These are phyloP conservation scores for Caenorhabditis sp. DNA, from an alignment of 2,888 invertebrate genomes.

Conservation along the genomic window DNA sequence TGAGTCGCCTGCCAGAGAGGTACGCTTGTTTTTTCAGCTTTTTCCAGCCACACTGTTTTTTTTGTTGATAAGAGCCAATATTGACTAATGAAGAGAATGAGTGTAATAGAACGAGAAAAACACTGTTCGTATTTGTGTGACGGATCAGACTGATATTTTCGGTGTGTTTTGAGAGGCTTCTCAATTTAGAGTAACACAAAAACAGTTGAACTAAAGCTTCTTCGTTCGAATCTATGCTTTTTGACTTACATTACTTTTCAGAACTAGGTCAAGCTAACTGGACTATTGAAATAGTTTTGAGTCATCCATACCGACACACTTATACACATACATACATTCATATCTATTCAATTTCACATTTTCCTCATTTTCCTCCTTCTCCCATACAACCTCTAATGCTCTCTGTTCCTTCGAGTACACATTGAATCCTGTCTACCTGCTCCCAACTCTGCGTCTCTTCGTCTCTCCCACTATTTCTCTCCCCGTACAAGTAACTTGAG, in stretches of 20 bases:
- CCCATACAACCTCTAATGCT: conserved; percentile 18
- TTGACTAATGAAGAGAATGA: conserved; percentile 31
- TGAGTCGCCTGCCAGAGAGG: conserved; percentile 64
- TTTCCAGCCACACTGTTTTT: neutral
- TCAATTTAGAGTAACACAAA: conserved; percentile 5
- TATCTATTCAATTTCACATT: conserved; percentile 35
- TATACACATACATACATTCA: neutral
- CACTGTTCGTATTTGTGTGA: conserved; percentile 42
- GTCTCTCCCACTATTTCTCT: conserved; percentile 20
- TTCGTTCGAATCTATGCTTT: neutral
- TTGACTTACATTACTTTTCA: neutral
- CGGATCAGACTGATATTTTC: conserved; percentile 41
- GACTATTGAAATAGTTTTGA: neutral
- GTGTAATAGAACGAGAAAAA: conserved; percentile 19
- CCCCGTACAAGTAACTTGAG: conserved; percentile 60
- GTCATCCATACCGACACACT: neutral
- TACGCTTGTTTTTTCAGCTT: conserved; percentile 14
- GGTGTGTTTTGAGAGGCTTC: conserved; percentile 23
- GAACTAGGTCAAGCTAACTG: conserved; percentile 11
- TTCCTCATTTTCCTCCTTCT: conserved; percentile 36
- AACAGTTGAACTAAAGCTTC: neutral
- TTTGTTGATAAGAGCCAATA: conserved; percentile 24
- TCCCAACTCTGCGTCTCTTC: conserved; percentile 29
- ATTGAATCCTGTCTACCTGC: conserved; percentile 44
- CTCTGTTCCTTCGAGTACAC: conserved; percentile 29